Evolutionary conservation across 2,797 vertebrate species (phyloP).

Genomic region (Propithecus deckenii): DNA sequence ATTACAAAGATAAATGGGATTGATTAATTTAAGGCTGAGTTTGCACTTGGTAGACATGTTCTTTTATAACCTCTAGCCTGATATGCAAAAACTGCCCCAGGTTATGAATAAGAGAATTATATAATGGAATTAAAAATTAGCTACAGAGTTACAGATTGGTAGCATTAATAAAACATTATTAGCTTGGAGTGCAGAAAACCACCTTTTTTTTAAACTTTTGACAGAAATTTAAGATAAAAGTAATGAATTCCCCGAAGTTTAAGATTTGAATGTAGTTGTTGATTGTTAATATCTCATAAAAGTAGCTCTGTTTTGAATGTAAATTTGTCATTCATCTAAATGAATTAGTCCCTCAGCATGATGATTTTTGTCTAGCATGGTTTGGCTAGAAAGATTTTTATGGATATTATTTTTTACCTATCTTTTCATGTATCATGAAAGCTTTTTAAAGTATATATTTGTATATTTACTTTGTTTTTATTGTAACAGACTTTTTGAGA

Average conservation of each 20-base stretch:
- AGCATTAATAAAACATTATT: slow-evolving; percentile 91
- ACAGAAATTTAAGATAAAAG: slow-evolving; percentile 85
- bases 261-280: slow-evolving; percentile 42
- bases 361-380: slow-evolving; percentile 46
- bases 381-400: neutral
- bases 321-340: slow-evolving; percentile 80
- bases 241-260: slow-evolving; percentile 80
- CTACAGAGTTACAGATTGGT: slow-evolving; percentile 86
- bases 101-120: slow-evolving; percentile 89
- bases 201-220: slow-evolving; percentile 83
- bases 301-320: slow-evolving; percentile 88
- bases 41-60: slow-evolving; percentile 79
- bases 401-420: neutral
- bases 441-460: neutral
- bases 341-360: slow-evolving; percentile 43
- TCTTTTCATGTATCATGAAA: neutral
- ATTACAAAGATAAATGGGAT: slow-evolving; percentile 84
- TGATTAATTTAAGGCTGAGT: slow-evolving; percentile 82
- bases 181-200: slow-evolving; percentile 85
- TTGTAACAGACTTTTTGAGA: neutral
- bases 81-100: slow-evolving; percentile 85
- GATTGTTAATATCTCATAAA: slow-evolving; percentile 89
- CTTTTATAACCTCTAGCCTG: slow-evolving; percentile 77
- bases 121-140: slow-evolving; percentile 92
- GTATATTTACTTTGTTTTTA: slow-evolving; percentile 22